A percentile compares a stretch with the other conserved stretches of the same genome.
Evolutionary conservation across 2,113 vertebrate genomes (phyloP).

Genomic region (Nasalis larvatus): DNA sequence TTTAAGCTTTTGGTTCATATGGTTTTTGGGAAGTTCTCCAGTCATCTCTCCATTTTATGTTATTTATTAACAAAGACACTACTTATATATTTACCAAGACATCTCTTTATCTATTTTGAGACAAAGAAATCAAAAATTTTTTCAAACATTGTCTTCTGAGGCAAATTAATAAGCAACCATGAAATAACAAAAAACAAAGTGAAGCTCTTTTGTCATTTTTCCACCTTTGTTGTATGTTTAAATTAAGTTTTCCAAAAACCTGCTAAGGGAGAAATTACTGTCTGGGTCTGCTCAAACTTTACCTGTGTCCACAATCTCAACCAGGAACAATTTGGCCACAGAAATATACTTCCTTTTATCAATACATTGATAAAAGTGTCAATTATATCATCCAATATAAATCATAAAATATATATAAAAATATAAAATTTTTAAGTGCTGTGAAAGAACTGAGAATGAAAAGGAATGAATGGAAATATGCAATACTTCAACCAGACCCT

Average conservation of each 20-base stretch:
- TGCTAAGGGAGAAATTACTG: neutral
- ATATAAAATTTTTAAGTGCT: neutral
- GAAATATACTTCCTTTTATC: neutral
- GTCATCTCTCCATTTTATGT: neutral
- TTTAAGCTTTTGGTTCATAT: neutral
- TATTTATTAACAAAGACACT: neutral
- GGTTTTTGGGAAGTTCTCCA: neutral
- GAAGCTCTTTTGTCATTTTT: neutral
- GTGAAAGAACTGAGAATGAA: neutral
- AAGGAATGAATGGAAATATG: neutral
- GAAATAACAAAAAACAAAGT: neutral
- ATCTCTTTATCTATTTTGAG: neutral
- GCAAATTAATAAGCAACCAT: conserved; percentile 2
- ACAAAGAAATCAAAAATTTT: neutral
- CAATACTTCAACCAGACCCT: neutral
- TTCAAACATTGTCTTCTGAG: neutral
- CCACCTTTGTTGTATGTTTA: neutral
- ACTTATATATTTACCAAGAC: neutral
- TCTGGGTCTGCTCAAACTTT: neutral
- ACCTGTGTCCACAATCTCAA: neutral
- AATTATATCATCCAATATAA: neutral
- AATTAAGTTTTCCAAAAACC: neutral
- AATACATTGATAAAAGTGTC: neutral
- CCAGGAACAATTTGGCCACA: neutral
- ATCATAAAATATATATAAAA: neutral